Conservation (phyloP, 2,113 vertebrate genomes). For the Paralichthys olivaceus region DNA sequence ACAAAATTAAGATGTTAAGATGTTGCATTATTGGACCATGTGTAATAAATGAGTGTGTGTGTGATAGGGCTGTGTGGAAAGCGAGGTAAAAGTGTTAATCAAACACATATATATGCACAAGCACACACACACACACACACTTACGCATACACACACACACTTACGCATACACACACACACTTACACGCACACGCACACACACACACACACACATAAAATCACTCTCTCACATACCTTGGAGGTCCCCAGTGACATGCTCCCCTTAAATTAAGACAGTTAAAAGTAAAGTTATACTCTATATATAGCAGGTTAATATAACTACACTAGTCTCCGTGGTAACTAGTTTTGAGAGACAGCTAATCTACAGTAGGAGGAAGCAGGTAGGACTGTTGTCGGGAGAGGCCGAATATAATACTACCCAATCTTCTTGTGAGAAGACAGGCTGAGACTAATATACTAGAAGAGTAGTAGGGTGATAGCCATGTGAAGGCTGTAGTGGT, state of each 20-base stretch:
- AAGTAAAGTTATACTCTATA: conserved; percentile 41
- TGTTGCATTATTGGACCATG: conserved; percentile 58
- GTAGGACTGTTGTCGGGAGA: conserved; percentile 48
- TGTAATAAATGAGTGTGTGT: conserved; percentile 3
- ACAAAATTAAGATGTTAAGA: conserved; percentile 18
- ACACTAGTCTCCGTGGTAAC: conserved; percentile 48
- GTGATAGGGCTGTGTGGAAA: conserved; percentile 36
- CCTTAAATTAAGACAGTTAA: conserved; percentile 49
- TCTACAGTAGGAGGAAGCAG: conserved; percentile 35
- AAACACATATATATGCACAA: conserved; percentile 18
- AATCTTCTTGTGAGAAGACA: conserved; percentile 38
- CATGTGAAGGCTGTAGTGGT: conserved; percentile 23
- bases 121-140: conserved; percentile 18
- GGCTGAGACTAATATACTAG: conserved; percentile 42
- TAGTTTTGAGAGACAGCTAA: conserved; percentile 18
- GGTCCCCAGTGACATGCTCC: conserved; percentile 50
- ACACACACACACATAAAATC: conserved; percentile 7
- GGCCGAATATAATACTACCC: conserved; percentile 44
- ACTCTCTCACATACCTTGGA: conserved; percentile 23
- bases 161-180: neutral
- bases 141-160: conserved; percentile 10
- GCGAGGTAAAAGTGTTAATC: conserved; percentile 54
- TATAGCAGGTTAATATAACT: conserved; percentile 38
- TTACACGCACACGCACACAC: conserved; percentile 2
- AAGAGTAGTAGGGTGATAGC: conserved; percentile 16